Base-by-base conservation (phyloP, 2,113 vertebrate species). In the Sitta europaea region DNA sequence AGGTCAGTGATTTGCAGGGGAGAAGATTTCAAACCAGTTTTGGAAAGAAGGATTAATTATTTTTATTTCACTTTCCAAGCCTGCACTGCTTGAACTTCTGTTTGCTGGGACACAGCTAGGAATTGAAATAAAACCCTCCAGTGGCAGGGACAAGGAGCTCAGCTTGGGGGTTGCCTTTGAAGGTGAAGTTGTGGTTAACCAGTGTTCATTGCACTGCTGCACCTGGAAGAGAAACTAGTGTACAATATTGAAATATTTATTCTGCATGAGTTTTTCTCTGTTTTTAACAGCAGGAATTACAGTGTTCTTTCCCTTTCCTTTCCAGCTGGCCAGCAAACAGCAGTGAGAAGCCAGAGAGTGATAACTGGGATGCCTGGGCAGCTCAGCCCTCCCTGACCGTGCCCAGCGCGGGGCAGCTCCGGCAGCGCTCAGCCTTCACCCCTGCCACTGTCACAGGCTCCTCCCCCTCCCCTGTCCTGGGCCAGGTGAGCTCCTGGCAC, bases 331-430 rank as follows among this genome's bases (percentile, higher is more conserved):
- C 99, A 23, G 94, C 98, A n/a, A 99, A 97, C 95, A 96, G 96
- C 11, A 97, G 78, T 48, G 98, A 98, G 90, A 99, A 99, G 78
- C 77, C 98, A 10, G 99, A 99, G 40, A 98, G 98, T 2, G 99
- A 99, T 82, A 99, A 98, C 42, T 99, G 99, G 99, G 99, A 99
- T 12, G 98, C 99, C 0, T 99, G 99, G 99, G 99, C 99, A 2
- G 97, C 99, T 57, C 99, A 99, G 89, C 99, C 99, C 0, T 99
- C 99, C 3, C 98, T 99, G 73, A 99, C 98, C 0, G 99, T 99
- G 29, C 99, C 99, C 6, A 99, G 98, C 1, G 98, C 98, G 5
- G 98, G 98, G 65, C 99, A 99, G 95, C 94, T 99, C 17, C 97
- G 99, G 53, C 99, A 99, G 82, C 98, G 99, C 76, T 99, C 99